Evolutionary conservation across 2,797 vertebrate genomes (phyloP), one percentile per base, ranked within the genome.

Genomic region (Gymnopithys bicolor): DNA sequence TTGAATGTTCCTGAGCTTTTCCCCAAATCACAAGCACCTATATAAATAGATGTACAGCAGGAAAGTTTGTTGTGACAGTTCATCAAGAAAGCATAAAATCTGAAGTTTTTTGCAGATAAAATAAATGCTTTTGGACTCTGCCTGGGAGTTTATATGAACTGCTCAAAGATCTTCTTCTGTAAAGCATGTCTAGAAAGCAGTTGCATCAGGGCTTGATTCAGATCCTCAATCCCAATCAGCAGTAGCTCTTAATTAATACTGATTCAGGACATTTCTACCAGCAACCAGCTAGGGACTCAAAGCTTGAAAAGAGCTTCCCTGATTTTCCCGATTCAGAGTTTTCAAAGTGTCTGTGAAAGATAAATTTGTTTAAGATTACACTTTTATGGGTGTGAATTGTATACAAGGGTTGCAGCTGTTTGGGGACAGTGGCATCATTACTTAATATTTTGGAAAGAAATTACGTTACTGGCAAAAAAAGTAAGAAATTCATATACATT

Each of bases 1-100:
- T 83, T 94, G 56, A 75, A 75, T n/a, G 45, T 73, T 95, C 59
- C 77, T 60, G 74, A 84, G 73, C 48, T 78, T 93, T 90, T 51
- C 41, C 41, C 76, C 55, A 89, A 71, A 95, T 84, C 79, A 89
- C 51, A 92, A 82, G 41, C 33, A 88, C 55, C 73, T 76, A 60
- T 45, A 68, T 45, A 84, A 68, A 79, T 63, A 94, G 58, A 84
- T 67, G 53, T 92, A 41, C 60, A 89, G 45, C 33, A 41, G 63
- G 19, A 67, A 96, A 59, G 51, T 89, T 87, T 85, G 58, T 90
- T 94, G n/a, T 83, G 77, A 91, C 63, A 93, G 86, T 78, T 85
- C 59, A 76, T 78, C 58, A 52, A 69, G 71, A 87, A 89, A 85
- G 53, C 18, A 49, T 45, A 55, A 78, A 87, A 49, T 76, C 45